phyloP scores from a whole-genome alignment of 2,888 invertebrate species.

The Dastarcus helophoroides region DNA sequence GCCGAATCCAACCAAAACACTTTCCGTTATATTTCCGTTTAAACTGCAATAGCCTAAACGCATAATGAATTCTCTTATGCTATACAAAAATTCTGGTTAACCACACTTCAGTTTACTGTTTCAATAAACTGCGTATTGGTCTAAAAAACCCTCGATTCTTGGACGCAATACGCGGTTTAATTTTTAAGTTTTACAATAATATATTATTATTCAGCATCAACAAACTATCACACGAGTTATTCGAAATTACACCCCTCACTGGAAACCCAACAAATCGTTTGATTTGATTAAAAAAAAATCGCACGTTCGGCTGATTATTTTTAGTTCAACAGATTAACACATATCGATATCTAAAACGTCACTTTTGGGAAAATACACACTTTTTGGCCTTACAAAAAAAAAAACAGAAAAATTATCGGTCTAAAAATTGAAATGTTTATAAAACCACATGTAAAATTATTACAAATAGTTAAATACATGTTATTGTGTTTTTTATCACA shows the following conservation, averaged over 20 bases:
- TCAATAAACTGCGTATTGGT: constrained; percentile 21
- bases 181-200: constrained; percentile 34
- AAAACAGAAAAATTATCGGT: constrained; percentile 17
- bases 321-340: constrained; percentile 11
- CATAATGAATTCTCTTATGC: constrained; percentile 29
- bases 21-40: no score
- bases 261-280: constrained; percentile 8
- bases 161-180: constrained; percentile 16
- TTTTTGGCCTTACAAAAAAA: constrained; percentile 26
- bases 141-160: constrained; percentile 15
- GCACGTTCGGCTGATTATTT: no score
- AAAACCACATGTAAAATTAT: constrained; percentile 29
- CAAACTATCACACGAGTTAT: constrained; percentile 18
- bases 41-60: constrained; percentile 40
- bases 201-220: constrained; percentile 20
- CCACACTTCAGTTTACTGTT: constrained; percentile 35
- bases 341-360: constrained; percentile 24
- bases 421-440: constrained; percentile 18
- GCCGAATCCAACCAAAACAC: no score
- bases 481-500: constrained; percentile 18
- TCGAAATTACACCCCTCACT: constrained; percentile 9
- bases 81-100: constrained; percentile 37
- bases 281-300: constrained; percentile 8
- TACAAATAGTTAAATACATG: constrained; percentile 23
- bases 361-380: constrained; percentile 34